Evolutionary conservation across 2,888 invertebrate species (phyloP).

Genomic region (Amphipoea lucens): DNA sequence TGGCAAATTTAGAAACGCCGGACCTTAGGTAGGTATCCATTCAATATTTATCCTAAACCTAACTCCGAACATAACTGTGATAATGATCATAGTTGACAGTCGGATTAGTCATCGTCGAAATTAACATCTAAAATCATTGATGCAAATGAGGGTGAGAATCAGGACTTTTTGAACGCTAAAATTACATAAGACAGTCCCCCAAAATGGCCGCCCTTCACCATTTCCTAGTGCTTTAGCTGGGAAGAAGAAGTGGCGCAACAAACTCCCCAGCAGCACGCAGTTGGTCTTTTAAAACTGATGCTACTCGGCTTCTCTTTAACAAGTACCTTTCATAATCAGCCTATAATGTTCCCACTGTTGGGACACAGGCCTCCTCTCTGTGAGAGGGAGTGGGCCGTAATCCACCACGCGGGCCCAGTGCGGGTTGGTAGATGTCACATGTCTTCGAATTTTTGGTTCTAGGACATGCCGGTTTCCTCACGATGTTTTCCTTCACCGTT

Average conservation of each 20-base stretch:
- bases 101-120: background rate
- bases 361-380: too few species aligned
- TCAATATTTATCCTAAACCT: background rate
- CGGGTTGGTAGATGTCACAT: too few species aligned
- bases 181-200: background rate
- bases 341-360: too few species aligned
- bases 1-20: too few species aligned
- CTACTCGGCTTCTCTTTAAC: background rate
- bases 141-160: too few species aligned
- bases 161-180: background rate
- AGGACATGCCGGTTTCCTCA: too few species aligned
- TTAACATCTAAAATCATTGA: background rate
- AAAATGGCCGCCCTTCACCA: background rate
- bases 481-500: too few species aligned
- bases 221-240: background rate
- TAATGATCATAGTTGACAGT: background rate
- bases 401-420: too few species aligned
- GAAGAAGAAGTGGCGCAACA: background rate
- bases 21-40: background rate
- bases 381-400: too few species aligned
- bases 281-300: too few species aligned
- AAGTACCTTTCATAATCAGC: background rate
- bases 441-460: too few species aligned
- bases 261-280: too few species aligned
- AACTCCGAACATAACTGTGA: background rate